Evolutionary conservation across 2,113 vertebrate species (phyloP), one percentile per base, ranked within the genome.

Genomic region (Onychostruthus taczanowskii): DNA sequence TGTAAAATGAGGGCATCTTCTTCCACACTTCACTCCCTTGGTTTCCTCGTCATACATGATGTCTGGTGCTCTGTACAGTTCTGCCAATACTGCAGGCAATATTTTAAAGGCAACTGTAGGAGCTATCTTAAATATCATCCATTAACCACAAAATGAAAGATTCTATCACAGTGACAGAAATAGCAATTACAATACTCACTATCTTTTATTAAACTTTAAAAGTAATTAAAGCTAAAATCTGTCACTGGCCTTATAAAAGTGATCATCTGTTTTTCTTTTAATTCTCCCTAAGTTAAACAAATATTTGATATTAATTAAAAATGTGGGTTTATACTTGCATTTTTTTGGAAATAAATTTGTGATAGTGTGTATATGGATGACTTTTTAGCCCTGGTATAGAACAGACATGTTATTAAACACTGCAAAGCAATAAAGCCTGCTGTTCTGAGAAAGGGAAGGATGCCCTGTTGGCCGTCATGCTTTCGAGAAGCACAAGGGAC

Each of bases 221-320:
- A 96, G 94, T 94, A 95, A 96, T 97, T 97, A 97, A 92, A 94
- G 76, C 50, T 91, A 96, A 97, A 97, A 77, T 84, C 92, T 97
- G 87, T 61, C 77, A 94, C 56, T 91, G 80, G 67, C 56, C 89
- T 97, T 96, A 93, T 90, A 92, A 97, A 97, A 94, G 24, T 44
- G 35, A 90, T 97, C 61, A 94, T 95, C 79, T 94, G 58, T 79
- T 97, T 97, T 96, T 64, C 49, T 76, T 96, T 93, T 91, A 92
- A 94, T 96, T 96, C 93, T 88, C 70, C 81, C 63, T 84, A 95
- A 93, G 97, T 97, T 97, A 92, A 97, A 96, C 96, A 91, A 95
- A 61, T 89, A 96, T 84, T 95, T 94, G 41, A n/a, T 59, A n/a
- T 95, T 97, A 97, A 98, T 97, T 97, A 97, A 98, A 96, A 97